Percentiles rank a stretch among this genome's conserved stretches.
Conservation (phyloP, 2,797 vertebrate species). For the Sebastes itinus region DNA sequence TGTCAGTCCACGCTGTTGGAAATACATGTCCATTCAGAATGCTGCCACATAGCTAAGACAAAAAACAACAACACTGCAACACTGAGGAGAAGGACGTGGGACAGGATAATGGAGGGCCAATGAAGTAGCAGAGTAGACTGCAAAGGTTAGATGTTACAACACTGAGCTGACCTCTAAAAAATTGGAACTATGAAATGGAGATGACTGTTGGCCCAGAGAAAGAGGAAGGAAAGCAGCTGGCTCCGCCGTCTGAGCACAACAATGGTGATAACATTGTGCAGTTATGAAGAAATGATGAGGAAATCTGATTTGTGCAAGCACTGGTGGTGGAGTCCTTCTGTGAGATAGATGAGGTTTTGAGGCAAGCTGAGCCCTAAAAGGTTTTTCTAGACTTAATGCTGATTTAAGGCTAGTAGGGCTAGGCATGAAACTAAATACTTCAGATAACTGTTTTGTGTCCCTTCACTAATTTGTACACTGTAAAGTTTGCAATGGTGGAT, state of each 20-base stretch:
- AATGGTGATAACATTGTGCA: conserved; percentile 7
- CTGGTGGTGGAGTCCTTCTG: not conserved
- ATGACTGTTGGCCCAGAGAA: conserved; percentile 6
- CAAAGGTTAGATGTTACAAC: not conserved
- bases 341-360: not conserved
- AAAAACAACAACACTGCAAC: not conserved
- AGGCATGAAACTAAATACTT: not conserved
- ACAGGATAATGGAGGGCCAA: not conserved
- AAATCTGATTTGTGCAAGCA: conserved; percentile 34
- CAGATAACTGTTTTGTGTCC: too few relatives aligned
- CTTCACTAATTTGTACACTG: not conserved
- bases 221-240: conserved; percentile 37
- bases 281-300: conserved; percentile 39
- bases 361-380: not conserved
- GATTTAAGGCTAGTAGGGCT: not conserved
- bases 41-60: not conserved
- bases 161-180: not conserved
- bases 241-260: not conserved
- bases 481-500: not conserved
- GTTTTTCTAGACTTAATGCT: not conserved
- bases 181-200: not conserved
- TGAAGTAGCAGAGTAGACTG: not conserved
- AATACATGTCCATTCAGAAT: not conserved
- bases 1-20: not conserved
- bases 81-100: not conserved